Evolutionary conservation across 2,797 vertebrate species (phyloP), one percentile per base, ranked within the genome.

Genomic region (Orestias chungarensis): DNA sequence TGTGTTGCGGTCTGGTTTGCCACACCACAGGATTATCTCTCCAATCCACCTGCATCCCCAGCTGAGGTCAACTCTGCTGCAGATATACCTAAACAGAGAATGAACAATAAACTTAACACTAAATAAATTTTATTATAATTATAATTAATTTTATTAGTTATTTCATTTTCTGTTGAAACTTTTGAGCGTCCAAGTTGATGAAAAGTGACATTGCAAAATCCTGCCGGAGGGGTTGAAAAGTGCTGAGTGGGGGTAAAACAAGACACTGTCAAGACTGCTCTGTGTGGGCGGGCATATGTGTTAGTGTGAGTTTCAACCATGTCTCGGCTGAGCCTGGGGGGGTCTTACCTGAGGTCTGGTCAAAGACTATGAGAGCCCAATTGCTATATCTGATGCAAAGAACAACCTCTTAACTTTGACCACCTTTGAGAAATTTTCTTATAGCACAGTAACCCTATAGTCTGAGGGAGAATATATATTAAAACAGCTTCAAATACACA

Each of bases 191-290:
- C 80, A 88, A 85, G 84, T 85, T 82, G 82, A 70, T 70, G 76
- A 85, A 90, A 88, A 91, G 83, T 90, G 81, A 82, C 87, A 87
- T 76, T 80, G 86, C 79, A 87, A 86, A 88, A 92, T 90, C 81
- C 79, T 78, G 90, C 91, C 83, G 66, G 49, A 89, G 92, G 90
- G 86, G 78, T 85, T 79, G 69, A 89, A 92, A 93, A 92, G 84
- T 92, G 91, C 92, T 93, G 91, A 93, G 89, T 76, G 86, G 76
- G 91, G 87, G 88, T 87, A 87, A 93, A 92, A 88, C 81, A 68
- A 87, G 87, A 91, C 82, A 74, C 85, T 92, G 90, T 91, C 88
- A 91, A 89, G 89, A 90, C 85, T 83, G 79, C 76, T 88, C 76
- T 83, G 59, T 70, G 10, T 83, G 62, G 77, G 23, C 66, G 42